phyloP scores from a whole-genome alignment of 2,797 vertebrate genomes.

The Luscinia luscinia region DNA sequence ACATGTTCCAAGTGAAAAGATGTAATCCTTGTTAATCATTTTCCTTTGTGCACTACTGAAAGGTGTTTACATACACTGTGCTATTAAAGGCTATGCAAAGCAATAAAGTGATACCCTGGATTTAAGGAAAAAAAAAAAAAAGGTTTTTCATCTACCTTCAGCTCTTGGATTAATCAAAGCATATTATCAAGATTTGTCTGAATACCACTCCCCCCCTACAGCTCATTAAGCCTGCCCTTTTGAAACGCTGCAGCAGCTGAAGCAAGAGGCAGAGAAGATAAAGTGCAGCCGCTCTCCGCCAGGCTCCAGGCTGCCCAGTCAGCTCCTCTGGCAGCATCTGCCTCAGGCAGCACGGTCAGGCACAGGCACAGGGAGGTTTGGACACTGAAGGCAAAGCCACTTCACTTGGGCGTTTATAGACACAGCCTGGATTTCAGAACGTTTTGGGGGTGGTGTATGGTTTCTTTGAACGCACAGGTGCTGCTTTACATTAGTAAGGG shows the following conservation, averaged over 20 bases:
- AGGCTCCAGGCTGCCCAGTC: not conserved
- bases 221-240: conserved; percentile 22
- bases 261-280: not conserved
- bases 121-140: not conserved
- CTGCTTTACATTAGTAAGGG: not conserved
- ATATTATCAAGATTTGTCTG: not conserved
- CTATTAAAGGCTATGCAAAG: not conserved
- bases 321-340: not conserved
- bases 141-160: not conserved
- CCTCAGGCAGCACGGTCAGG: not conserved
- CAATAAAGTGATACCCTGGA: not conserved
- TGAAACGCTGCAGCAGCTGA: not conserved
- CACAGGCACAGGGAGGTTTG: not conserved
- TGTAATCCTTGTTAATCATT: not conserved
- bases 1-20: not conserved
- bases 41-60: not conserved
- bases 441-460: not conserved
- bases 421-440: not conserved
- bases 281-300: not conserved
- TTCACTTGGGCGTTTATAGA: not conserved
- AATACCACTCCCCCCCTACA: not conserved
- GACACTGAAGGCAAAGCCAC: not conserved
- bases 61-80: not conserved
- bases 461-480: not conserved
- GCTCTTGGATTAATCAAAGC: not conserved